Evolutionary conservation across 2,113 vertebrate genomes (phyloP), one percentile per base, ranked within the genome.

Genomic region (Formicarius rufipectus): DNA sequence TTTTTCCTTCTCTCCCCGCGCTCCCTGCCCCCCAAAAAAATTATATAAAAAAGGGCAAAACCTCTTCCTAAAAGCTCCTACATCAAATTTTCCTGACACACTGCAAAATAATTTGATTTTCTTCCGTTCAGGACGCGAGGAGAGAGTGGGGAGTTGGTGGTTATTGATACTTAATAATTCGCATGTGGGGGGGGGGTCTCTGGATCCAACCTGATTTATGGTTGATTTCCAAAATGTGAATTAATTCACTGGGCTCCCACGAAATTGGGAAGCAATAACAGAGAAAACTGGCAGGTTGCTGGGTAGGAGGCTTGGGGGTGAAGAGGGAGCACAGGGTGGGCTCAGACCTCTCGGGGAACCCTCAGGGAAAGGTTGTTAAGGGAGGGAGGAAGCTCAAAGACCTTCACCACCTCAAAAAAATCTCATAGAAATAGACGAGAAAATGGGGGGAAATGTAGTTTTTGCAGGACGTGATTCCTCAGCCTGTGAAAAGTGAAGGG

Each of bases 361-460:
- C 18, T 25, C 7, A 1, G 14, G 25, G 19, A 16, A 18, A 14
- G 23, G 9, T 12, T 40, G 4, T 33, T 37, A 17, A 53, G 50
- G 27, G 20, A 39, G 37, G 6, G 55, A 22, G 31, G n/a, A 27
- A 20, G 24, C n/a, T 66, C 22, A 9, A 14, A 37, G 15, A 1
- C 19, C 42, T 23, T 7, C 72, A 42, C 12, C 13, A 13, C 33
- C 45, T 21, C 18, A 11, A 9, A 33, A 24, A 56, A 27, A 31
- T 6, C 21, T 35, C 30, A 10, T 21, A 59, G 40, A 63, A 31
- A n/a, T 3, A 10, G 40, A 27, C 19, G 12, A 3, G n/a, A 30
- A 72, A 30, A 2, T 13, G 37, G 14, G 3, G 3, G 3, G 10
- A 37, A 44, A 27, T 1, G 2, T 10, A 3, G 5, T 10, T 55